phyloP scores from a whole-genome alignment of 64 coral and sea anemone genomes.

The Pocillopora verrucosa region DNA sequence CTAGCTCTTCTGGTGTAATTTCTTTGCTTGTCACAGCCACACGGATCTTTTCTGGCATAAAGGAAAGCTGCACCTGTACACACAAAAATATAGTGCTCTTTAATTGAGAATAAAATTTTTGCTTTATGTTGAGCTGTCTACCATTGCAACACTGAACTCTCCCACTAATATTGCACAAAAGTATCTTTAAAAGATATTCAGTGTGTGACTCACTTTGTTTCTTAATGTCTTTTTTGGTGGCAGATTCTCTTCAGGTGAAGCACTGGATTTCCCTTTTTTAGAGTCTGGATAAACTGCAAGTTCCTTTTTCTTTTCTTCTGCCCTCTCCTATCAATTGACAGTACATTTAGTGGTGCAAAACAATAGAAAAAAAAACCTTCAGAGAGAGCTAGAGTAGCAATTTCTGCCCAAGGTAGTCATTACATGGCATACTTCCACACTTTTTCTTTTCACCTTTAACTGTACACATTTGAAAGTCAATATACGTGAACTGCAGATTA shows the following conservation, averaged over 20 bases:
- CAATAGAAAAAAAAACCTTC: too few species aligned
- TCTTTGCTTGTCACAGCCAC: constrained; percentile 67
- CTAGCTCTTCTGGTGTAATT: constrained; percentile 59
- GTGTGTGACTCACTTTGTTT: constrained; percentile 36
- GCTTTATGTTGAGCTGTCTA: too few species aligned
- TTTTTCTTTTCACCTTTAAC: too few species aligned
- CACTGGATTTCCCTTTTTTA: neutral
- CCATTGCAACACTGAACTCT: too few species aligned
- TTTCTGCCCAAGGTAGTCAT: too few species aligned
- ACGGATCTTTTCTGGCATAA: constrained; percentile 87
- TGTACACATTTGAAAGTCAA: too few species aligned
- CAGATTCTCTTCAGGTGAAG: constrained; percentile 12
- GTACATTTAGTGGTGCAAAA: neutral
- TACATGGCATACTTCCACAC: too few species aligned
- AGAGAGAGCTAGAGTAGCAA: too few species aligned
- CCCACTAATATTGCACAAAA: too few species aligned
- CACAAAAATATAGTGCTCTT: neutral
- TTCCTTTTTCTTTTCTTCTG: constrained; percentile 48
- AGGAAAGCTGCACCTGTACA: constrained; percentile 56
- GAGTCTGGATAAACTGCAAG: neutral
- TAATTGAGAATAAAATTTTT: too few species aligned
- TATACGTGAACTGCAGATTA: too few species aligned
- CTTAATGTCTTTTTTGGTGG: constrained; percentile 68
- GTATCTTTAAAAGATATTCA: neutral
- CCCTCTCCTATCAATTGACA: constrained; percentile 12